phyloP scores from a whole-genome alignment of 1,140 invertebrate species.

The Metopolophium dirhodum region DNA sequence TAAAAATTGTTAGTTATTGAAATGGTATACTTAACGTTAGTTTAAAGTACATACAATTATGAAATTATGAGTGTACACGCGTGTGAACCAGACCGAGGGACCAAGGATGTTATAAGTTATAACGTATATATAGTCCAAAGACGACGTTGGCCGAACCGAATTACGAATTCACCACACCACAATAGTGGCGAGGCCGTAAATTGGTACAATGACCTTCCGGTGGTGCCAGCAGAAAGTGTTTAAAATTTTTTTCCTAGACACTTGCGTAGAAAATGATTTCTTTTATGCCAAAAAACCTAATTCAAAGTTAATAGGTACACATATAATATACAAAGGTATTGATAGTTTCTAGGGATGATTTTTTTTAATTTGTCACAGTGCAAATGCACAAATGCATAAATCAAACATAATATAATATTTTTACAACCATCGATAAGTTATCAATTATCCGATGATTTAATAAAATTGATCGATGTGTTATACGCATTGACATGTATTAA shows the following conservation, averaged over 20 bases:
- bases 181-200: background rate
- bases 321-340: background rate
- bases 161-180: constrained; percentile 33
- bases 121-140: constrained; percentile 17
- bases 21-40: background rate
- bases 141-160: constrained; percentile 8
- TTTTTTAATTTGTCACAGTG: background rate
- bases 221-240: constrained; percentile 5
- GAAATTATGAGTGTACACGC: background rate
- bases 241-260: background rate
- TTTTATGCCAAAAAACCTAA: background rate
- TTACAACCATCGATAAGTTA: background rate
- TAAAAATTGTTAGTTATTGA: background rate
- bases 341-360: background rate
- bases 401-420: background rate
- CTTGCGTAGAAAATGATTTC: background rate
- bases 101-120: constrained; percentile 19
- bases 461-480: background rate
- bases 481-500: background rate
- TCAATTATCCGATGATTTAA: background rate
- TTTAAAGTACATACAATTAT: background rate
- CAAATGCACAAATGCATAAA: background rate
- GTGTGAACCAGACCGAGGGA: constrained; percentile 35
- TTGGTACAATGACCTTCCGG: constrained; percentile 48
- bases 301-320: background rate